Base-by-base conservation (phyloP, 2,113 vertebrate genomes). In the Oncorhynchus nerka region DNA sequence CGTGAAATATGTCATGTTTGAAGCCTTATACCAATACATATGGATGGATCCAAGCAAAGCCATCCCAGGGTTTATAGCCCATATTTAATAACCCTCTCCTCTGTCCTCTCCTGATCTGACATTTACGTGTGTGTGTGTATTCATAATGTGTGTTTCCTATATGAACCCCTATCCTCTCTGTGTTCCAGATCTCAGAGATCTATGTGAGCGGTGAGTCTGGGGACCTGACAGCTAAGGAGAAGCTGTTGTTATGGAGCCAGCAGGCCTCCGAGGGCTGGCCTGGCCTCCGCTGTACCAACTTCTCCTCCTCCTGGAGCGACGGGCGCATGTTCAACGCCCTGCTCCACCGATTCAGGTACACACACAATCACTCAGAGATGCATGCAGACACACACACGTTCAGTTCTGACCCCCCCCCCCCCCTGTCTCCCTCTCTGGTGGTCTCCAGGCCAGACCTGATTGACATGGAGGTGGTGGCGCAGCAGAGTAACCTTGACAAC, bases 321-420 rank as follows among this genome's bases (percentile, higher is more conserved):
- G 97, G 97, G 70, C 97, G 95, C 90, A 95, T 98, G 95, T 99
- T 99, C 94, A 98, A 99, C n/a, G 98, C 97, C 3, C 93, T 99
- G 84, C 96, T 99, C 91, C 97, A 99, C 91, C 93, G 95, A 94
- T 99, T 97, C 93, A 97, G 98, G 98, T 98, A 20, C 32, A n/a
- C 8, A 4, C 69, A 32, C 73, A 74, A 5, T 7, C 32, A 34
- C 32, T 1, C 32, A 34, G 32, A 34, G 32, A 34, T 6, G 6
- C 32, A 34, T 6, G 6, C 32, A 28, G 34, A 61, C 66, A 20
- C 32, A 39, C 34, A 39, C 39, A 39, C 39, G 9, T 45, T 45
- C 39, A 45, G 39, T 11, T 45, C 39, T 45, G 39, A 45, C 39
- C 39, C 26, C 28, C 28, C 39, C 24, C 24, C 2, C 2, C 28